These are phyloP conservation scores for Anthopleura xanthogrammica DNA, from an alignment of 92 coral and sea anemone genomes.

Conservation along the genomic window DNA sequence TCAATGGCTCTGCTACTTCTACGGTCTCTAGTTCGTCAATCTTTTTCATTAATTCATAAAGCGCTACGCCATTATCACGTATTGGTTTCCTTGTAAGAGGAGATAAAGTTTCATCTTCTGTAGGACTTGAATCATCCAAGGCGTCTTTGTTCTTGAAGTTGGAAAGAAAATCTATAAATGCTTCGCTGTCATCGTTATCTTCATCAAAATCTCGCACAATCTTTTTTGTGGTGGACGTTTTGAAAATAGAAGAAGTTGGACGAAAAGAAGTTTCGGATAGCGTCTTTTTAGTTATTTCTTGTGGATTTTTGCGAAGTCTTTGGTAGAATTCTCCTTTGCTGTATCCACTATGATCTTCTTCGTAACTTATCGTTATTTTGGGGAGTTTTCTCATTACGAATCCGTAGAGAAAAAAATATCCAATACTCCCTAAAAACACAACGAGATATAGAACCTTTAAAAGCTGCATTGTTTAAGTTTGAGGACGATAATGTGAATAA, in stretches of 20 bases:
- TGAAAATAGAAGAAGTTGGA: background rate
- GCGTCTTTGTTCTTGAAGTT: constrained; percentile 4
- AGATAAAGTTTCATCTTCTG: background rate
- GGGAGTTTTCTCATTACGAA: constrained; percentile 55
- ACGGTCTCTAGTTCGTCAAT: constrained; percentile 15
- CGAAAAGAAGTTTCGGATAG: background rate
- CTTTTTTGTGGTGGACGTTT: background rate
- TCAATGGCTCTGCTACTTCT: background rate
- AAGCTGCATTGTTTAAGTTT: constrained; percentile 27
- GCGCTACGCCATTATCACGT: background rate
- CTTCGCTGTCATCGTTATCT: background rate
- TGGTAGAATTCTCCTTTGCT: background rate
- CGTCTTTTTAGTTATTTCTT: background rate
- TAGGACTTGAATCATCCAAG: background rate
- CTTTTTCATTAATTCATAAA: constrained; percentile 3
- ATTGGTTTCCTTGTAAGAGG: background rate
- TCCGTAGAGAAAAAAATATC: constrained; percentile 54
- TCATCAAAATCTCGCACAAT: background rate
- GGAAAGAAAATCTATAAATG: constrained; percentile 4
- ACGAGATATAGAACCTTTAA: constrained; percentile 44
- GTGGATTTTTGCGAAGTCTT: background rate
- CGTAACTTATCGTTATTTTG: constrained; percentile 55
- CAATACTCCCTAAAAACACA: constrained; percentile 48
- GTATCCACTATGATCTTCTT: constrained; percentile 16
- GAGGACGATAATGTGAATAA: background rate